Conservation (phyloP, 2,113 vertebrate species). For the Ceyx cyanopectus region DNA sequence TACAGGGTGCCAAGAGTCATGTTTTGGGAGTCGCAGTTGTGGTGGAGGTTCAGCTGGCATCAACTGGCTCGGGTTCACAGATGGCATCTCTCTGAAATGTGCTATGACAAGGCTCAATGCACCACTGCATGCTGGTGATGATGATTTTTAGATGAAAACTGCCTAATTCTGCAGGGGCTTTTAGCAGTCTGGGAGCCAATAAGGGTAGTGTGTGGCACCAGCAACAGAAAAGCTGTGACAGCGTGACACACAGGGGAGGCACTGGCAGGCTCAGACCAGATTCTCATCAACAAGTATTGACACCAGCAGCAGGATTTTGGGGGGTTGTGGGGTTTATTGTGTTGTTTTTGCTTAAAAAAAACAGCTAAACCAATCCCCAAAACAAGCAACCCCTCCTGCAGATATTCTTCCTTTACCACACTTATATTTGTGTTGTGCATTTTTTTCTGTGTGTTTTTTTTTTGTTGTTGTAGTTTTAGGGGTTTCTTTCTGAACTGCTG, state of each 20-base stretch:
- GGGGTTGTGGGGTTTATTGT: neutral
- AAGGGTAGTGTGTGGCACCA: neutral
- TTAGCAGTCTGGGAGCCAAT: neutral
- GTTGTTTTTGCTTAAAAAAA: neutral
- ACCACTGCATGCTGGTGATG: neutral
- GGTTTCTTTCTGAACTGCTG: neutral
- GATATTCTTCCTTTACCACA: neutral
- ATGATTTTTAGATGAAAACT: neutral
- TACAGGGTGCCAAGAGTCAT: neutral
- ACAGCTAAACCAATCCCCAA: neutral
- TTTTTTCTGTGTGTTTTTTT: too few relatives aligned
- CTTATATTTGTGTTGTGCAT: too few relatives aligned
- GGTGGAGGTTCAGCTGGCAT: neutral
- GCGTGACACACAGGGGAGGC: neutral
- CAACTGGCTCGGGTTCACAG: neutral
- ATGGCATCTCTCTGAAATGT: neutral
- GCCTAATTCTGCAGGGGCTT: neutral
- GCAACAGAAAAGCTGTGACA: neutral
- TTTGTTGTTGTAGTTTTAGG: too few relatives aligned
- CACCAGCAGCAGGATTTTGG: neutral
- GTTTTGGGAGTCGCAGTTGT: neutral
- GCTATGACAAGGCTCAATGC: neutral
- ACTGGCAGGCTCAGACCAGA: neutral
- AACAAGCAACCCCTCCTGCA: neutral
- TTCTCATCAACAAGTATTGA: neutral